phyloP scores from a whole-genome alignment of 1,140 invertebrate species.

The Drosophila ercepeae region DNA sequence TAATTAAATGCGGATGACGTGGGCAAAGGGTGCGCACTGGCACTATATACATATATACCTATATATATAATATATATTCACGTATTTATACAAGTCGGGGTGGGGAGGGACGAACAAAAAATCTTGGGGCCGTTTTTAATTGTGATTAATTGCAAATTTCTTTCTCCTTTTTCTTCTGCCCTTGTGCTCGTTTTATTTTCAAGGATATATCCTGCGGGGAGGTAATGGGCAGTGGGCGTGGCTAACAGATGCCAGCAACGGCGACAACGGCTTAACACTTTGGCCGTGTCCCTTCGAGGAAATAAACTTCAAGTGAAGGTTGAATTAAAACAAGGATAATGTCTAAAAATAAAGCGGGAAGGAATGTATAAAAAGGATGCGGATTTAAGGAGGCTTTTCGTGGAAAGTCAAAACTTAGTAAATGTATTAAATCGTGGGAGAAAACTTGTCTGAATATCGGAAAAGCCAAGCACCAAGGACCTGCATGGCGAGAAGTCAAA shows the following conservation, averaged over 20 bases:
- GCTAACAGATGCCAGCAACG: conserved; percentile 42
- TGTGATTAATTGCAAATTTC: conserved; percentile 44
- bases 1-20: conserved; percentile 75
- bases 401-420: no score
- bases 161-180: background rate
- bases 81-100: background rate
- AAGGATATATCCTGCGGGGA: conserved; percentile 20
- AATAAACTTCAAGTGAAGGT: conserved; percentile 28
- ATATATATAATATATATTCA: background rate
- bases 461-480: background rate
- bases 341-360: conserved; percentile 23
- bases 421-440: no score
- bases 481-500: conserved; percentile 22
- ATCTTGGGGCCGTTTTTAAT: conserved; percentile 35
- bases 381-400: background rate
- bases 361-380: background rate
- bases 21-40: conserved; percentile 18
- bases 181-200: background rate
- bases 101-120: conserved; percentile 5
- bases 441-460: background rate
- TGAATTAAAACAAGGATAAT: conserved; percentile 51
- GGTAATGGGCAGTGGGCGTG: conserved; percentile 18
- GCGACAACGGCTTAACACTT: conserved; percentile 53
- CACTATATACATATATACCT: background rate
- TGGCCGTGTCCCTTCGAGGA: conserved; percentile 13